phyloP scores from a whole-genome alignment of 2,797 vertebrate genomes.

The Sebastes ruberrimus region DNA sequence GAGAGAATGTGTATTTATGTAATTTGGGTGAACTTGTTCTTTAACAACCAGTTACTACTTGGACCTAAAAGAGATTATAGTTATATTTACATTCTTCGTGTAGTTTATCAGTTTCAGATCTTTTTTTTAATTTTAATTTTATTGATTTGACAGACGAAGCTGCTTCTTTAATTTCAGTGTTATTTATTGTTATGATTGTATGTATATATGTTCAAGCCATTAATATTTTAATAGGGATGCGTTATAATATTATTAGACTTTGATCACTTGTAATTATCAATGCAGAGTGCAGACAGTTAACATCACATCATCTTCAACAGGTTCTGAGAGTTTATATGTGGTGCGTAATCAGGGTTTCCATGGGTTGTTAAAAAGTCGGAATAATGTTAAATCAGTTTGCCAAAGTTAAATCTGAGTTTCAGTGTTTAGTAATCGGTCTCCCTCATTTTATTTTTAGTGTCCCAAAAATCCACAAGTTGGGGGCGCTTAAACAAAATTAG shows the following conservation, averaged over 20 bases:
- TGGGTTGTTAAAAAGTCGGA: not conserved
- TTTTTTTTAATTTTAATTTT: not conserved
- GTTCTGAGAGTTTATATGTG: not conserved
- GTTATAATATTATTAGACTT: slow-evolving; percentile 30
- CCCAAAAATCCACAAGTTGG: not conserved
- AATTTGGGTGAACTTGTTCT: slow-evolving; percentile 7
- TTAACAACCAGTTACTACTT: not conserved
- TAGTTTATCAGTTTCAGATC: not conserved
- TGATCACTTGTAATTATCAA: not conserved
- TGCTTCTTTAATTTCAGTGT: slow-evolving; percentile 29
- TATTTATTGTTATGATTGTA: slow-evolving; percentile 57
- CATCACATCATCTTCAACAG: not conserved
- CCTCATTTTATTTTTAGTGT: not conserved
- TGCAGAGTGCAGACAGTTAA: not conserved
- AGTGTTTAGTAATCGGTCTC: slow-evolving; percentile 1
- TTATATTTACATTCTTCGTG: not conserved
- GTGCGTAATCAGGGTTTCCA: slow-evolving; percentile 6
- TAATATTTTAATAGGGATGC: slow-evolving; percentile 27
- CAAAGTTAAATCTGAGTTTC: slow-evolving; percentile 33
- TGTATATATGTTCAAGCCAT: slow-evolving; percentile 24
- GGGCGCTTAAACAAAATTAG: not conserved
- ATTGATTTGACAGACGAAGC: slow-evolving; percentile 12
- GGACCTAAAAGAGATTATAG: not conserved
- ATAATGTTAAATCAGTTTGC: slow-evolving; percentile 25
- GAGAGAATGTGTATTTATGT: not conserved